A percentile compares a stretch with the other conserved stretches of the same genome.
Evolutionary conservation across 2,888 invertebrate genomes (phyloP).

Genomic region (Drosophila emarginata): DNA sequence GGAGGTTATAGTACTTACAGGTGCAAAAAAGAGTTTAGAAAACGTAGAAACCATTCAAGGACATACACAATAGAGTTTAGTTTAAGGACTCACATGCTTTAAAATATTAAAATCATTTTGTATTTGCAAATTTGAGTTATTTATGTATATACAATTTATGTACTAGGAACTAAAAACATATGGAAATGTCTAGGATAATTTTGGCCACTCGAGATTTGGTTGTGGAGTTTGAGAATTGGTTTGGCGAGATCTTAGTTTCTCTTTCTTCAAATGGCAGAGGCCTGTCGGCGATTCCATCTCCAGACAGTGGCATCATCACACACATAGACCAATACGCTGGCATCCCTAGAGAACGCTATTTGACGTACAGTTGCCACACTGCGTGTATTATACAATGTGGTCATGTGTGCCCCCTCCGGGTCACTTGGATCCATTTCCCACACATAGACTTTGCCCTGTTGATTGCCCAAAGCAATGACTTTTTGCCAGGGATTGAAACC

Average conservation of each 20-base stretch:
- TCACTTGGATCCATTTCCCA: conserved; percentile 96
- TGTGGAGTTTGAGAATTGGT: conserved; percentile 39
- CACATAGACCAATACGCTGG: conserved; percentile 93
- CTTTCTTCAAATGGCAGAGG: conserved; percentile 42
- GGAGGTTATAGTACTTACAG: conserved; percentile 9
- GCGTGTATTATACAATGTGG: conserved; percentile 91
- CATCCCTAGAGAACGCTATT: conserved; percentile 94
- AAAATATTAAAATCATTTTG: neutral
- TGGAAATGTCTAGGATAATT: conserved; percentile 39
- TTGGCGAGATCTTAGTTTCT: neutral
- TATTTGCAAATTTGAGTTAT: neutral
- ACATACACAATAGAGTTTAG: neutral
- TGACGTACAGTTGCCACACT: conserved; percentile 96
- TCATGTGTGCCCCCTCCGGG: conserved; percentile 90
- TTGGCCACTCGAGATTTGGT: conserved; percentile 73
- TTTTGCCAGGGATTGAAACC: conserved; percentile 96
- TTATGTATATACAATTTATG: conserved; percentile 3
- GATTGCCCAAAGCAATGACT: conserved; percentile 97
- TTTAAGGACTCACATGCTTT: neutral
- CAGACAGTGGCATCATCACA: conserved; percentile 98
- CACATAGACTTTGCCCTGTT: conserved; percentile 95
- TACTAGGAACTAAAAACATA: conserved; percentile 54
- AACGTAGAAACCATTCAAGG: conserved; percentile 13
- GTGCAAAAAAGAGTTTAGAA: conserved; percentile 26
- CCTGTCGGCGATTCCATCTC: conserved; percentile 90